Evolutionary conservation across 1,140 invertebrate genomes (phyloP).

Genomic region (Conus ventricosus): DNA sequence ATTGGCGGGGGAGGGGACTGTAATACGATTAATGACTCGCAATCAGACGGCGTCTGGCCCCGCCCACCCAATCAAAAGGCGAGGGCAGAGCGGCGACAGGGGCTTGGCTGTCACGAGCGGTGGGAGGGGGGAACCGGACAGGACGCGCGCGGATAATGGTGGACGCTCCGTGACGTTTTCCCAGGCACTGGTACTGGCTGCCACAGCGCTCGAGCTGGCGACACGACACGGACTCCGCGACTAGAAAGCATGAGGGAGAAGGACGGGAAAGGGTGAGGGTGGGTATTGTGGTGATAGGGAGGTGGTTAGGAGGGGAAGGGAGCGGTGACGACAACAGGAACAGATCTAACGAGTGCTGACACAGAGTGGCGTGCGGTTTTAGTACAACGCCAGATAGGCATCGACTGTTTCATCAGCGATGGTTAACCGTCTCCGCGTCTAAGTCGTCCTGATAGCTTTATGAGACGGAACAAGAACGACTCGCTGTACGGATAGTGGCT

Average conservation of each 20-base stretch:
- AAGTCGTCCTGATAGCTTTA: constrained; percentile 1
- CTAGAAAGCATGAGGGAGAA: background rate
- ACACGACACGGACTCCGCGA: background rate
- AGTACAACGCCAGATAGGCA: background rate
- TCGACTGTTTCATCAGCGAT: background rate
- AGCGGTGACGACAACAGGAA: background rate
- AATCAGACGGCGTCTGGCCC: constrained; percentile 12
- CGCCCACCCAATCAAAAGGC: constrained; percentile 35
- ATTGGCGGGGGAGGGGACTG: constrained; percentile 33
- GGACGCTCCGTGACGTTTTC: constrained; percentile 1
- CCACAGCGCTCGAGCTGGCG: background rate
- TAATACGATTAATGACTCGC: constrained; percentile 36
- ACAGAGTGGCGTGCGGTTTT: background rate
- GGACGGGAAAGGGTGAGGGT: background rate
- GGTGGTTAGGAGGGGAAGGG: background rate
- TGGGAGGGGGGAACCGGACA: background rate
- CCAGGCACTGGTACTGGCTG: background rate
- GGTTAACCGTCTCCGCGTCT: background rate
- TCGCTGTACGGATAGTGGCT: background rate
- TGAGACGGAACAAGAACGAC: background rate
- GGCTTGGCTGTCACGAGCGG: constrained; percentile 29
- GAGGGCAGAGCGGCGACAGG: constrained; percentile 24
- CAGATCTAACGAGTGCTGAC: background rate
- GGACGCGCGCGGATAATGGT: background rate
- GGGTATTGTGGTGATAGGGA: too few relatives aligned